Evolutionary conservation across 2,113 vertebrate genomes (phyloP).

Genomic region (Capra hircus): DNA sequence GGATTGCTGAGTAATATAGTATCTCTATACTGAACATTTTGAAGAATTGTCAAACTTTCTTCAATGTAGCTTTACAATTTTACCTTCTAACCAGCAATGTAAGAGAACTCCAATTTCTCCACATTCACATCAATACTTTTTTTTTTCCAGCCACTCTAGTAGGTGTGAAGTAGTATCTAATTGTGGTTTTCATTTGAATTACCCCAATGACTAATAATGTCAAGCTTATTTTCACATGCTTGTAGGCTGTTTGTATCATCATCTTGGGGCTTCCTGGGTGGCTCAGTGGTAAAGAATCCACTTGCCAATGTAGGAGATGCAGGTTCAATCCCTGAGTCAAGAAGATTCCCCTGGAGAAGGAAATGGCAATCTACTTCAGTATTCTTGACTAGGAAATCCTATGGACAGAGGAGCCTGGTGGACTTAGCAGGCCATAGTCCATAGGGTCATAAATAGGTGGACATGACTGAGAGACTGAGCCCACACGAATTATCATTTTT

Average conservation of each 20-base stretch:
- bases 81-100: not conserved
- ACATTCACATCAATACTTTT: not conserved
- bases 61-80: not conserved
- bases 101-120: not conserved
- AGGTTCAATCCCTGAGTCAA: not conserved
- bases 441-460: not conserved
- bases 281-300: not conserved
- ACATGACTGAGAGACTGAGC: not conserved
- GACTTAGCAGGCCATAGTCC: not conserved
- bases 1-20: not conserved
- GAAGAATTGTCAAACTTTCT: not conserved
- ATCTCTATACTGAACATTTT: not conserved
- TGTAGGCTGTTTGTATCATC: not conserved
- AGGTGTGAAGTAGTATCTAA: not conserved
- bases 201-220: not conserved
- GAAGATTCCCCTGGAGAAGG: not conserved
- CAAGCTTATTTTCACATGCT: not conserved
- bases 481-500: not conserved
- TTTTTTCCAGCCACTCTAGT: not conserved
- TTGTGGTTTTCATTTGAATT: not conserved
- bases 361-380: not conserved
- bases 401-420: not conserved
- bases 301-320: not conserved
- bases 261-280: not conserved
- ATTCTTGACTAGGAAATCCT: not conserved